Evolutionary conservation across 2,113 vertebrate genomes (phyloP), one percentile per base, ranked within the genome.

Genomic region (Dicentrarchus labrax): DNA sequence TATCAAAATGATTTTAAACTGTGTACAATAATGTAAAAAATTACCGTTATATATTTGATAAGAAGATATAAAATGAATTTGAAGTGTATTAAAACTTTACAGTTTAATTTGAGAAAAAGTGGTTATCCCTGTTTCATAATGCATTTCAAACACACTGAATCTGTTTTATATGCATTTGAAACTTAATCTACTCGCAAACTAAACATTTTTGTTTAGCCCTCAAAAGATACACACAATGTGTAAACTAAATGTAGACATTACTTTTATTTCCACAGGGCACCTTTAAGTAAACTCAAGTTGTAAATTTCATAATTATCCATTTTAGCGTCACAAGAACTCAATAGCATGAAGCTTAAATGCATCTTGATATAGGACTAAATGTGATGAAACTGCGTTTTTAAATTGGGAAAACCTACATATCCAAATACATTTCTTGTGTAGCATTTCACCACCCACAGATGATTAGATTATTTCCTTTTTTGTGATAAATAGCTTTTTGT

Each of bases 41-140:
- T 4, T 0, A n/a, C 2, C 0, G 11, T 57, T 8, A 69, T 22
- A 30, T 30, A 68, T 70, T 72, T 72, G 22, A 54, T 39, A 11
- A 47, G 22, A 64, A 57, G 3, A 13, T 11, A 19, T 48, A 10
- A 2, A 56, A 65, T 41, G 0, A 38, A n/a, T 6, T 22, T 48
- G 16, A 24, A 12, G 4, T 76, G 15, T 39, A 53, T 68, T 24
- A 51, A 68, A 80, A 61, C 9, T 66, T 60, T 88, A 70, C 80
- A 82, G 84, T 84, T 74, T 86, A 15, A 41, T 38, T 72, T 53
- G 1, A 50, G 30, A 30, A 76, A 50, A 71, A 73, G 2, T 39
- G 53, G 24, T 54, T 12, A 4, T 21, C 48, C 13, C 41, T 60
- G 43, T 75, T 80, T 67, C 19, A 57, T 47, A 78, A 78, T 80